Base-by-base conservation (phyloP, 2,113 vertebrate species). In the Eurystomus gularis region DNA sequence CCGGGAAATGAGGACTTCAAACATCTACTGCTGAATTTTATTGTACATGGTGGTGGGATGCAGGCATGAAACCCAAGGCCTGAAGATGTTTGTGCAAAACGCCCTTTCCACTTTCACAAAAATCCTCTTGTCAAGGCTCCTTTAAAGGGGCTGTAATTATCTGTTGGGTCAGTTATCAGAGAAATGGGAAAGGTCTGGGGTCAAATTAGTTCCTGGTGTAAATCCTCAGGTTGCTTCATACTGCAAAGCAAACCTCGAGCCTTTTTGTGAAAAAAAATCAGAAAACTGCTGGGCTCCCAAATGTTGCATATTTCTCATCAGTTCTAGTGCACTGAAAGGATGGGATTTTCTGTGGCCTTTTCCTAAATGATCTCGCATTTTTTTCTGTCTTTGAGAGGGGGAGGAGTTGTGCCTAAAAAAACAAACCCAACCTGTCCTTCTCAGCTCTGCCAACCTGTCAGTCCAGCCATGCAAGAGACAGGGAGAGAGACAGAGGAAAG, bases 361-460 rank as follows among this genome's bases (percentile, higher is more conserved):
- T 85, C 86, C 78, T 89, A 95, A 94, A 85, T 66, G 71, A 8
- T 91, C 86, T 89, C 72, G 64, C 86, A 28, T 40, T 82, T 88
- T 46, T 42, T 69, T 55, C 48, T 92, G 35, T 84, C 93, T 95
- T 94, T 89, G 93, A 93, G 94, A 96, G 39, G 65, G 96, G 96
- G 96, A 95, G 96, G 96, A 97, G 96, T 97, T 97, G 95, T 89
- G 94, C 90, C 96, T 97, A 96, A 96, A 95, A 97, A 97, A 96
- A 94, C 95, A 97, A 96, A 97, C 96, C 96, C 93, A 97, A 97
- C 96, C 96, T 97, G 96, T 96, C 83, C 42, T 96, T 89, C 93
- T 97, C 77, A 96, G 86, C 86, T 33, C 81, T 97, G 96, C 95
- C 96, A 97, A 96, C 96, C 95, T 97, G 96, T 97, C 96, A 97